Conservation (phyloP, 2,797 vertebrate species). For the Sebastolobus altivelis region DNA sequence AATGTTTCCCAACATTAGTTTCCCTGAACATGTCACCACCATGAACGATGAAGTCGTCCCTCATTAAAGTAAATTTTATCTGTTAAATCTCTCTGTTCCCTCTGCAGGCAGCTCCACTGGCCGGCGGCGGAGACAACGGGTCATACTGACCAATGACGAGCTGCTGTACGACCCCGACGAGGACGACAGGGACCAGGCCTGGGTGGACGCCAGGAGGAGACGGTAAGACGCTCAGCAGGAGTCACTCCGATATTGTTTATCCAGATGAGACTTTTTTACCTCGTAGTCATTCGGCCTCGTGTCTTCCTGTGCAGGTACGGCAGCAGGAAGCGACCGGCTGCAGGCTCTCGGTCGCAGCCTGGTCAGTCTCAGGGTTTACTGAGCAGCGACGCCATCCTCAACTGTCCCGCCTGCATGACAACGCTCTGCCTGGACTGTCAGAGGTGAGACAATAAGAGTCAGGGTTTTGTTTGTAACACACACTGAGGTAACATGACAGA, state of each 20-base stretch:
- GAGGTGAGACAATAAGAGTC: conserved; percentile 82
- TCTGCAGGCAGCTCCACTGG: conserved; percentile 78
- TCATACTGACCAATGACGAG: conserved; percentile 92
- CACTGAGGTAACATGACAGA: neutral
- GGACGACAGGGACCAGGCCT: conserved; percentile 94
- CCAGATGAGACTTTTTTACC: too few species aligned
- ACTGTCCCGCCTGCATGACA: conserved; percentile 97
- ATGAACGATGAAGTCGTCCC: neutral
- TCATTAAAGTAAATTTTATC: neutral
- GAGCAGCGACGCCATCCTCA: conserved; percentile 93
- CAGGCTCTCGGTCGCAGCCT: neutral
- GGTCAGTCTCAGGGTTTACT: conserved; percentile 76
- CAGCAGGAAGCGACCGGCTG: conserved; percentile 32
- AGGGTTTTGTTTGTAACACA: neutral
- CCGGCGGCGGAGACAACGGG: conserved; percentile 79
- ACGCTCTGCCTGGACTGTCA: conserved; percentile 97
- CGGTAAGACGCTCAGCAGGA: conserved; percentile 77
- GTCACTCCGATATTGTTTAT: neutral
- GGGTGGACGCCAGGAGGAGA: conserved; percentile 92
- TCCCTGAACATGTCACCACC: neutral
- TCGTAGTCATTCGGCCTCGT: neutral
- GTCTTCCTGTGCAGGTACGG: conserved; percentile 64
- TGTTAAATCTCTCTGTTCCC: neutral
- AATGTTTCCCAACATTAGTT: neutral
- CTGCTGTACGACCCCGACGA: conserved; percentile 95